Evolutionary conservation across 2,888 invertebrate species (phyloP).

Genomic region (Pilophorus perplexus): DNA sequence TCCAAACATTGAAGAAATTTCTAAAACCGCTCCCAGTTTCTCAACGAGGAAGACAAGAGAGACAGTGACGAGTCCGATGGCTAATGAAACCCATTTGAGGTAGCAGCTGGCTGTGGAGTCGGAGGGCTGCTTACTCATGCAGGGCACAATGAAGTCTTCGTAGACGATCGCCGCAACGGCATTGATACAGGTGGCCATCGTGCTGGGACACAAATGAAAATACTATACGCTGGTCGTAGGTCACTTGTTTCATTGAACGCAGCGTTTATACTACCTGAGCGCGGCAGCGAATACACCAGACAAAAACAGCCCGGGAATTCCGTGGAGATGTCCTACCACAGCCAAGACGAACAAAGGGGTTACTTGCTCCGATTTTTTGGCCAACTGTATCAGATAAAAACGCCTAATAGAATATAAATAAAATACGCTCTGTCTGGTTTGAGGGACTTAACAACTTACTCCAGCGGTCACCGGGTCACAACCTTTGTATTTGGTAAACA

Average conservation of each 20-base stretch:
- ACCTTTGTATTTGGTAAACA: constrained; percentile 63
- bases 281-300: constrained; percentile 73
- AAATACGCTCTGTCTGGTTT: not conserved
- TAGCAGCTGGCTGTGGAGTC: constrained; percentile 59
- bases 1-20: constrained; percentile 60
- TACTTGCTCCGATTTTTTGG: constrained; percentile 55
- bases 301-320: constrained; percentile 71
- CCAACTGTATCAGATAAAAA: constrained; percentile 34
- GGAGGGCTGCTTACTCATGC: constrained; percentile 56
- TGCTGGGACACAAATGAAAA: constrained; percentile 55
- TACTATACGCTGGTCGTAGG: constrained; percentile 50
- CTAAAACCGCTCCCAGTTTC: constrained; percentile 48
- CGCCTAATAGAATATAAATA: not conserved
- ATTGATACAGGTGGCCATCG: constrained; percentile 63
- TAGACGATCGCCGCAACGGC: constrained; percentile 64
- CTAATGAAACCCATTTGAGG: constrained; percentile 60
- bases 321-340: constrained; percentile 61
- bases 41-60: constrained; percentile 51
- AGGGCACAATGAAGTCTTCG: constrained; percentile 63
- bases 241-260: too few relatives aligned
- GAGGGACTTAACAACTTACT: constrained; percentile 49
- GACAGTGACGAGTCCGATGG: constrained; percentile 57
- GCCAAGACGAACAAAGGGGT: constrained; percentile 72
- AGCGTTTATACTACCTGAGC: constrained; percentile 57
- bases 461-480: constrained; percentile 64